Evolutionary conservation across 2,797 vertebrate species (phyloP), one percentile per base, ranked within the genome.

Genomic region (Sebastes elongatus): DNA sequence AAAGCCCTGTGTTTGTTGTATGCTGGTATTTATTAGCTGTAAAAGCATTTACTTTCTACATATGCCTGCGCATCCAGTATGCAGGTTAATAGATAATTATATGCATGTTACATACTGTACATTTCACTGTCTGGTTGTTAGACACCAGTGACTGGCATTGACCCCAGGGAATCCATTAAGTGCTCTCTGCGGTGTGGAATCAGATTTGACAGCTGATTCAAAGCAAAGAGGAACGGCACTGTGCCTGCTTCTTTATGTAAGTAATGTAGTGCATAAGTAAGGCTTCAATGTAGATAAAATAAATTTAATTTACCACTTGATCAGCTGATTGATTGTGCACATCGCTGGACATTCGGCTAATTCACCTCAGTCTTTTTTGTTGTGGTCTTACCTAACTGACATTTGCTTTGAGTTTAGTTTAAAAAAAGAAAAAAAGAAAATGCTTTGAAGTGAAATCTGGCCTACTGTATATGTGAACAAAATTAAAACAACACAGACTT

Each of bases 171-270:
- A 81, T 86, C 80, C 14, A 60, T 72, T 75, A 55, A 56, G 52
- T 64, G 2, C 22, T 28, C 6, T 74, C 59, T 14, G 46, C 62
- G n/a, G n/a, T 30, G 3, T 52, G 6, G 56, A 83, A 76, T 82
- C 25, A 56, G 53, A 81, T 69, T 33, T 78, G 71, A 74, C 71
- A 81, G 62, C 18, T 74, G 23, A 75, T 63, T 84, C 67, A 83
- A 56, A 53, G 42, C 23, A n/a, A 53, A 66, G 11, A 67, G 10
- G 27, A 61, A 57, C 3, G 3, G 10, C 16, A n/a, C 8, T 28
- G 38, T 35, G 13, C 9, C 53, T 62, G 2, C 16, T 49, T 38
- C 63, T 67, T 57, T 16, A 18, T 42, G 4, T 28, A 13, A 49
- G 25, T 30, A 16, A 61, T 18, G 38, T 10, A 49, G 38, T 10